Conservation (phyloP, 2,797 vertebrate genomes). For the Pangasius krempfi region DNA sequence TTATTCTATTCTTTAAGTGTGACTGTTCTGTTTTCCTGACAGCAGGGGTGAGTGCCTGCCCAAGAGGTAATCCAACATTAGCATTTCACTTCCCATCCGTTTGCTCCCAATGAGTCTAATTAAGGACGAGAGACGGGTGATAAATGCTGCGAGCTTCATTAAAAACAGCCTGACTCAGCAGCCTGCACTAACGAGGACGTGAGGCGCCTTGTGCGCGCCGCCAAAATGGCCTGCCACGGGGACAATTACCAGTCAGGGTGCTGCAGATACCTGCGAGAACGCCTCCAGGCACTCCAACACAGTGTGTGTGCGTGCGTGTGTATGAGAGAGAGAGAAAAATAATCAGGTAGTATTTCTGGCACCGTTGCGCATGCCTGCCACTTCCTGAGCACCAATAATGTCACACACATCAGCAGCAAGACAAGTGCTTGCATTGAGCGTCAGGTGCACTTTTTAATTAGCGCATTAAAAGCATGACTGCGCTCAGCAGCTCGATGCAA, state of each 20-base stretch:
- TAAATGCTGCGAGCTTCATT: slow-evolving; percentile 72
- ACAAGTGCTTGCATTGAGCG: slow-evolving; percentile 45
- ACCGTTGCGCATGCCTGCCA: slow-evolving; percentile 49
- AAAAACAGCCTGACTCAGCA: slow-evolving; percentile 78
- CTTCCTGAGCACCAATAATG: slow-evolving; percentile 51
- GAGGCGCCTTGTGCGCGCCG: slow-evolving; percentile 33
- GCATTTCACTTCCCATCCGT: slow-evolving; percentile 56
- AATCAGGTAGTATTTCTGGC: slow-evolving; percentile 53
- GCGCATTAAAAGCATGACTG: slow-evolving; percentile 56
- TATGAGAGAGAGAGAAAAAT: slow-evolving; percentile 32
- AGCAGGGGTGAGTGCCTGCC: slow-evolving; percentile 46
- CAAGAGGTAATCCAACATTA: slow-evolving; percentile 58
- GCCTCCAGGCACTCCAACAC: slow-evolving; percentile 60
- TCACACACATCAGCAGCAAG: slow-evolving; percentile 51
- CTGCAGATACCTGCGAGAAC: slow-evolving; percentile 64
- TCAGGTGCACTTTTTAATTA: slow-evolving; percentile 58
- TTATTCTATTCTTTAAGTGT: slow-evolving; percentile 13
- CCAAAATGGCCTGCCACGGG: slow-evolving; percentile 60
- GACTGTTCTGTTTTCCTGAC: slow-evolving; percentile 24
- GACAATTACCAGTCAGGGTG: slow-evolving; percentile 69
- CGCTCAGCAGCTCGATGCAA: slow-evolving; percentile 53
- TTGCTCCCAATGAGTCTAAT: slow-evolving; percentile 70
- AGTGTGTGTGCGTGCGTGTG: slow-evolving; percentile 45
- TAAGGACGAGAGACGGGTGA: slow-evolving; percentile 65
- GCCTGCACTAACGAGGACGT: slow-evolving; percentile 45